These are phyloP conservation scores for Lutjanus campechanus DNA, from an alignment of 2,797 vertebrate species.

Conservation along the genomic window DNA sequence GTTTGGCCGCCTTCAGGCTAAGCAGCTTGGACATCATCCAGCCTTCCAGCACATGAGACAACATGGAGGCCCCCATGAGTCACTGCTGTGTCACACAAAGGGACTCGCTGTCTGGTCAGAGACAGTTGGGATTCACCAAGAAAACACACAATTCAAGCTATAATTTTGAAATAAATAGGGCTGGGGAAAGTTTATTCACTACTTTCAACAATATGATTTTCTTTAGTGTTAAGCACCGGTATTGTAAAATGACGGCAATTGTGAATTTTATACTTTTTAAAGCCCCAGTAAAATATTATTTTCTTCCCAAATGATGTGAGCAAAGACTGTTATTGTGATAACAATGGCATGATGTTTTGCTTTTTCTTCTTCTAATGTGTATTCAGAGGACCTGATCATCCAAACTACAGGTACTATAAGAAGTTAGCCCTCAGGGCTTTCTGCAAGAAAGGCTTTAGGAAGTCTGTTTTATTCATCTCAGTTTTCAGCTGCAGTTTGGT, in stretches of 20 bases:
- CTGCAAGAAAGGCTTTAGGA: too few species aligned
- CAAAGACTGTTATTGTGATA: not conserved
- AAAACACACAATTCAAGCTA: slow-evolving; percentile 41
- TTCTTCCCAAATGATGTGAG: not conserved
- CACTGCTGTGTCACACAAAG: slow-evolving; percentile 71
- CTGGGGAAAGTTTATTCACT: not conserved
- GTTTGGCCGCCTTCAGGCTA: slow-evolving; percentile 67
- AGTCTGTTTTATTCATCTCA: too few species aligned
- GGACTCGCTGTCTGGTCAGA: slow-evolving; percentile 53
- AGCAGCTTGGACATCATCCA: slow-evolving; percentile 76
- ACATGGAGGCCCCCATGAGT: slow-evolving; percentile 66
- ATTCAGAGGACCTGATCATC: not conserved
- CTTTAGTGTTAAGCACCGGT: slow-evolving; percentile 6
- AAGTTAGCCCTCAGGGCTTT: too few species aligned
- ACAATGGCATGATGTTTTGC: not conserved
- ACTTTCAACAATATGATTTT: not conserved
- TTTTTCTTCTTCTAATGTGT: slow-evolving; percentile 1
- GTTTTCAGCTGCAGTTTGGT: too few species aligned
- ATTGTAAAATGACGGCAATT: slow-evolving; percentile 4
- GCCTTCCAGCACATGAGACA: slow-evolving; percentile 63
- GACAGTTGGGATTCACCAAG: slow-evolving; percentile 49
- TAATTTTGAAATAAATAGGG: slow-evolving; percentile 36
- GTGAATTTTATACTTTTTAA: not conserved
- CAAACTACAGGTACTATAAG: not conserved
- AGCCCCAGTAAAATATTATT: not conserved